These are phyloP conservation scores for Riparia riparia DNA, from an alignment of 2,113 vertebrate species.

Conservation along the genomic window DNA sequence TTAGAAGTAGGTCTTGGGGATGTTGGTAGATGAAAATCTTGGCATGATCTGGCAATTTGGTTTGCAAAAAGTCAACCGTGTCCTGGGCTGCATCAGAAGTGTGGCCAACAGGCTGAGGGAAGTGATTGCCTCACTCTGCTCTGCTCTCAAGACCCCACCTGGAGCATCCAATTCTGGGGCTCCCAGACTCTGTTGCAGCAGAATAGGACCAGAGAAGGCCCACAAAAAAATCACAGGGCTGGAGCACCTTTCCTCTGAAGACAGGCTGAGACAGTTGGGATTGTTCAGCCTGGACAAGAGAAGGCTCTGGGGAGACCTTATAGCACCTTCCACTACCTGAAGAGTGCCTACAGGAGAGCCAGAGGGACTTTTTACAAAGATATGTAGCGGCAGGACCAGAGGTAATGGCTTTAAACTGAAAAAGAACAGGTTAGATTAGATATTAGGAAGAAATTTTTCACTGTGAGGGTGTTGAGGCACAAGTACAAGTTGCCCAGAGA, in stretches of 20 bases:
- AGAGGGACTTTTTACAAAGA: neutral
- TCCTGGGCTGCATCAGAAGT: neutral
- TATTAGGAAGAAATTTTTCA: neutral
- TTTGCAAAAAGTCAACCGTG: neutral
- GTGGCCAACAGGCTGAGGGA: fast-evolving
- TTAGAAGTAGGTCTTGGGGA: neutral
- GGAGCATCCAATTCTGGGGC: neutral
- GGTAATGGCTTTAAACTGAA: neutral
- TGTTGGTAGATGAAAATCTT: neutral
- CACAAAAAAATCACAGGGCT: neutral
- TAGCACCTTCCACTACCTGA: neutral
- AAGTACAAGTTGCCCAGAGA: neutral
- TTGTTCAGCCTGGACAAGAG: neutral
- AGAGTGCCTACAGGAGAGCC: neutral
- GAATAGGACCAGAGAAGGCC: neutral
- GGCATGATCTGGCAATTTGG: neutral
- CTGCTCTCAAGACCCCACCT: neutral
- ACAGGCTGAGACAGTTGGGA: neutral
- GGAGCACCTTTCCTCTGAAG: neutral
- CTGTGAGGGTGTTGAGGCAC: neutral
- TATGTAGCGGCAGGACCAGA: neutral
- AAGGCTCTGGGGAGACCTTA: neutral
- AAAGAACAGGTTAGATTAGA: neutral
- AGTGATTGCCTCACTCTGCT: neutral
- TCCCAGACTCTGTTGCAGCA: neutral